Evolutionary conservation across 2,888 invertebrate species (phyloP).

Genomic region (Criorhina ranunculi): DNA sequence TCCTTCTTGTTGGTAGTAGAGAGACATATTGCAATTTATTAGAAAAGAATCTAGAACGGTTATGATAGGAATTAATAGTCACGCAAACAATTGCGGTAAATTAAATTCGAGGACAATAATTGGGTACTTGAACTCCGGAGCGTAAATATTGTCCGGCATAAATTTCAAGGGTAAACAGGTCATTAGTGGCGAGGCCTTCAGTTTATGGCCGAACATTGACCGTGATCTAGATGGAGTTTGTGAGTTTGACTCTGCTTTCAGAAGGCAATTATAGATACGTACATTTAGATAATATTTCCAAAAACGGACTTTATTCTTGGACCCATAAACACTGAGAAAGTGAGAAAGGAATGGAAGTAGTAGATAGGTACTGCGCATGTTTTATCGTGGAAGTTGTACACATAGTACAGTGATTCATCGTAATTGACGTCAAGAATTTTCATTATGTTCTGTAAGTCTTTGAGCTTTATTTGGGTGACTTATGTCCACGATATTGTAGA

Average conservation of each 20-base stretch:
- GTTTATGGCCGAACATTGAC: conserved; percentile 2
- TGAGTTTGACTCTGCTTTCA: too few species aligned
- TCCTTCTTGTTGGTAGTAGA: background rate
- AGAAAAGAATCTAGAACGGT: conserved; percentile 18
- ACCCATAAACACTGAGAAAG: too few species aligned
- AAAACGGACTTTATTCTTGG: background rate
- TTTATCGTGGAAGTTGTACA: too few species aligned
- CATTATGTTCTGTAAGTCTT: too few species aligned
- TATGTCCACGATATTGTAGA: too few species aligned
- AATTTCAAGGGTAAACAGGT: conserved; percentile 14
- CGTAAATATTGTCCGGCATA: conserved; percentile 24
- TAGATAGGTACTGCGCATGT: too few species aligned
- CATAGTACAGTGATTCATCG: too few species aligned
- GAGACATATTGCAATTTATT: conserved; percentile 48
- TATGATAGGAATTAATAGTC: conserved; percentile 48
- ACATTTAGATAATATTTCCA: background rate
- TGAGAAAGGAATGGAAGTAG: too few species aligned
- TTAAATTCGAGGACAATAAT: conserved; percentile 45
- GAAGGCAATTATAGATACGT: background rate
- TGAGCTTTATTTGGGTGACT: too few species aligned
- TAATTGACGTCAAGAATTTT: too few species aligned
- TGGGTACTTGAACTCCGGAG: conserved; percentile 26
- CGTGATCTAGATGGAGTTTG: conserved; percentile 4
- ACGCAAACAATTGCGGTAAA: conserved; percentile 49
- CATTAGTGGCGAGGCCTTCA: conserved; percentile 17